phyloP scores from a whole-genome alignment of 1,140 invertebrate species.

The Leucophenga varia region DNA sequence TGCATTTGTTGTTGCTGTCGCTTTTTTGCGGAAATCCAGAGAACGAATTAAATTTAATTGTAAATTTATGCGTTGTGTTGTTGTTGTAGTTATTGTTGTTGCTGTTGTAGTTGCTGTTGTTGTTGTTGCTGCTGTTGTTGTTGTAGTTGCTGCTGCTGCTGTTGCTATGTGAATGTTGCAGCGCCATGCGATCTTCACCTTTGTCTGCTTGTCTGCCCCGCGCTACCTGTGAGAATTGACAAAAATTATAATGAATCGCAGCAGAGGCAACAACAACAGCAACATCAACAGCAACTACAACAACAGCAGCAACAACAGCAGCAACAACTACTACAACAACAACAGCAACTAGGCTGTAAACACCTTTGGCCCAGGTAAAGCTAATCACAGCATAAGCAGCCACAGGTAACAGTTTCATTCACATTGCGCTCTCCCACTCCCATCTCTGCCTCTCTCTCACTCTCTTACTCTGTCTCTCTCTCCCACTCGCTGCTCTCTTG shows the following conservation, averaged over 20 bases:
- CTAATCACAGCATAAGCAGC: conserved; percentile 29
- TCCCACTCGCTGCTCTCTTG: conserved; percentile 7
- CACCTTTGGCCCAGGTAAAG: conserved; percentile 41
- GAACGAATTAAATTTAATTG: no score
- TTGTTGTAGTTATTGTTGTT: no score
- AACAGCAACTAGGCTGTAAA: conserved; percentile 27
- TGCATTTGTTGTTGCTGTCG: conserved; percentile 7
- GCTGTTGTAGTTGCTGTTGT: no score
- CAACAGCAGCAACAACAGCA: conserved; percentile 10
- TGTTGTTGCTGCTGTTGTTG: no score
- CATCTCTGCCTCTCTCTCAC: conserved; percentile 4
- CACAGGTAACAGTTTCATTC: conserved; percentile 47
- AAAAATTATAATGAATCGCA: conserved; percentile 48
- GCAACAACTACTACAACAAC: conserved; percentile 2
- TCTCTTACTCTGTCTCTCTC: conserved; percentile 1
- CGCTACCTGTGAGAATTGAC: conserved; percentile 42
- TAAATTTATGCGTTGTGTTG: conserved; percentile 46
- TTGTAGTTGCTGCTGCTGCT: no score
- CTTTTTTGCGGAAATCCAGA: conserved; percentile 39
- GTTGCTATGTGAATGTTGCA: conserved; percentile 15
- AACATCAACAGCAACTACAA: conserved; percentile 13
- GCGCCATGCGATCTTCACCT: conserved; percentile 40
- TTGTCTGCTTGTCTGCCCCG: conserved; percentile 14
- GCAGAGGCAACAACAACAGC: conserved; percentile 9
- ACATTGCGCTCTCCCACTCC: no score